Conservation (phyloP, 2,797 vertebrate species). For the Hemitrygon akajei region DNA sequence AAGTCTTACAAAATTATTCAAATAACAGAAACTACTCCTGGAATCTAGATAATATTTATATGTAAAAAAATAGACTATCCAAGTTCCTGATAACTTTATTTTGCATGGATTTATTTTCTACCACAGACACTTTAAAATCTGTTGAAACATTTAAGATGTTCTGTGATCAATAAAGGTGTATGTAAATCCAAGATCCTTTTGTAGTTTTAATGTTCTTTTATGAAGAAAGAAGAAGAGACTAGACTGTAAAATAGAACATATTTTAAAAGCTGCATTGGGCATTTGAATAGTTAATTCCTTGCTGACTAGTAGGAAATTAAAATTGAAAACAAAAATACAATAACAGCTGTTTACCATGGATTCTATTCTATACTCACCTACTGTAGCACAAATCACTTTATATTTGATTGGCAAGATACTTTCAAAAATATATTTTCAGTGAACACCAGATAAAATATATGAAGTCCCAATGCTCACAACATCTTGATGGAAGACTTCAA, state of each 20-base stretch:
- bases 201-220: background rate
- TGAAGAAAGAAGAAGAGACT: too few species aligned
- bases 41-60: background rate
- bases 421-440: background rate
- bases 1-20: background rate
- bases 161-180: background rate
- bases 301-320: background rate
- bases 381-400: too few species aligned
- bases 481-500: background rate
- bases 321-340: background rate
- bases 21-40: background rate
- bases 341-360: background rate
- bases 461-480: background rate
- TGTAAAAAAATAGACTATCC: background rate
- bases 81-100: background rate
- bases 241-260: background rate
- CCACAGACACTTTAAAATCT: background rate
- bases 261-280: constrained; percentile 4
- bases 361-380: background rate
- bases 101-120: background rate
- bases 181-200: background rate
- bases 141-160: background rate
- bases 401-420: background rate
- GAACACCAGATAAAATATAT: background rate
- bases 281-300: constrained; percentile 4